Base-by-base conservation (phyloP, 2,113 vertebrate genomes). In the Heterochromis multidens region DNA sequence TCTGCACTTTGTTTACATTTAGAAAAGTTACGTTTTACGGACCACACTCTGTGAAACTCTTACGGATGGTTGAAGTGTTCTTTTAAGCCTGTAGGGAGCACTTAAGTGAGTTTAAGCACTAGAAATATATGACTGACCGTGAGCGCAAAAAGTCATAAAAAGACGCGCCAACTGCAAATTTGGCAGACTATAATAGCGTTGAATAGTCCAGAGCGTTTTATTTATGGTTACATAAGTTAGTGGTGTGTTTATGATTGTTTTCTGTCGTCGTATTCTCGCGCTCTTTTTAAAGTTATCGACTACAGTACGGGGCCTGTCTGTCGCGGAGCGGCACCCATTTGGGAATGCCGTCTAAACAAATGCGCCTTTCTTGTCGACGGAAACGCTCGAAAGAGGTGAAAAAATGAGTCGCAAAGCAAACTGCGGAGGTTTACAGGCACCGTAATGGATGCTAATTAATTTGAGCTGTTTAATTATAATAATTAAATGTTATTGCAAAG, bases 231-330 rank as follows among this genome's bases (percentile, higher is more conserved):
- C 16, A 11, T 2, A n/a, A 40, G 13, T 29, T 25, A 35, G 4
- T 77, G 4, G 21, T 52, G 27, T 62, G 16, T 70, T 52, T 72
- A 12, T 61, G 57, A 11, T 61, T 35, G 5, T 7, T 80, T 83
- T 76, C 13, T 19, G 58, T 77, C 27, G 79, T 82, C 67, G 83
- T 72, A 29, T 83, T 94, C 87, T 92, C 86, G 93, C 92, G 93
- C 93, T 92, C 88, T 94, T 95, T 95, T 91, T 79, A 83, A 78
- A 87, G 85, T 79, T 79, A 76, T 87, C 88, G 87, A 76, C 79
- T 89, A 1, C 43, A 57, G 84, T 33, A 16, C 40, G 76, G 87
- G 77, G 82, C 82, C 87, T 77, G 89, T 79, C 72, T 59, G 78
- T 83, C 61, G 83, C 78, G 61, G 93, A 76, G 81, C 54, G 67